Base-by-base conservation (phyloP, 2,888 invertebrate species). In the Pyrrhosoma nymphula region DNA sequence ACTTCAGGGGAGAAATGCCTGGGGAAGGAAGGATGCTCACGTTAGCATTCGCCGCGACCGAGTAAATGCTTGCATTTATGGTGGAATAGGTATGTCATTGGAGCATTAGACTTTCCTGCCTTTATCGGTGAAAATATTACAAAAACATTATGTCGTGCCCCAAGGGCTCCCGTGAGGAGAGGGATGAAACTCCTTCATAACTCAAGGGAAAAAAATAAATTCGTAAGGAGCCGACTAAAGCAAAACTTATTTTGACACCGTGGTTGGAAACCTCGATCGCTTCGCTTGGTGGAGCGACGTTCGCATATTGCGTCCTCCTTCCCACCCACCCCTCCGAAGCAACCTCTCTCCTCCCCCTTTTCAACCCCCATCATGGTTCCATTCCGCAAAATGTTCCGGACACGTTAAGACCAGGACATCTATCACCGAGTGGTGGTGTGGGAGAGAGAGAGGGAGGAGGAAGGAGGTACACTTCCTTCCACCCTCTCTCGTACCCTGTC, bases 211-310 rank as follows among this genome's bases (percentile, higher is more conserved):
- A 60, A 82, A 82, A 82, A 82, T 69, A 16, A 39, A 91, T 69
- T 63, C 75, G 39, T 16, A 75, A 39, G 69, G 47, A 55, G 39
- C 69, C 30, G 82, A 35, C 69, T 93, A 23, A 39, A n/a, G 47
- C 69, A 47, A 47, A 93, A 93, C 75, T 93, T 93, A 93, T 93
- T 93, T 93, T 60, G n/a, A 69, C 69, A 69, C 47, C 93, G 75
- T 69, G 69, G 93, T 93, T 93, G 93, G 69, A 93, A 93, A 93
- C 93, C 93, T 93, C 75, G 47, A 93, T 93, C 93, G 47, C 69
- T 93, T 93, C 93, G 47, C 47, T n/a, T 30, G 63, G 63, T 16
- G 16, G 35, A 82, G 82, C 35, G 63, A 55, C 35, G 63, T 75
- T 69, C 93, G 93, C 93, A 93, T 55, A 93, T 82, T 93, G 93